These are phyloP conservation scores for Cephus pygmeus DNA, from an alignment of 2,888 invertebrate species.

Conservation along the genomic window DNA sequence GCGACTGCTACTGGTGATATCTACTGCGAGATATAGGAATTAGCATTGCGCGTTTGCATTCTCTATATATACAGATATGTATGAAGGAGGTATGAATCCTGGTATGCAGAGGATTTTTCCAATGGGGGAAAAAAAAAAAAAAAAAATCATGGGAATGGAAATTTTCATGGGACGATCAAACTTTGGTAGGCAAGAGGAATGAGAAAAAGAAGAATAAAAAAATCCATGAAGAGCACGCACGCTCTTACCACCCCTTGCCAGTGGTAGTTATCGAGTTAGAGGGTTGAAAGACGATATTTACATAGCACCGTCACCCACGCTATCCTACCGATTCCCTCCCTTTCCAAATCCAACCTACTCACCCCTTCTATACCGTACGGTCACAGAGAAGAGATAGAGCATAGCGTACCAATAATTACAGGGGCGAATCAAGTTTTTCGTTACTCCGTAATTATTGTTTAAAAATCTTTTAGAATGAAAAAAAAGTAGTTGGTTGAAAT, in stretches of 20 bases:
- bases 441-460: background rate
- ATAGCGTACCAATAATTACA: background rate
- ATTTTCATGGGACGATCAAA: background rate
- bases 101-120: background rate
- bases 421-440: background rate
- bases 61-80: background rate
- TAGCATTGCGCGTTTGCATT: background rate
- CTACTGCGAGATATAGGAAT: background rate
- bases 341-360: background rate
- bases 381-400: background rate
- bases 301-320: slow-evolving; percentile 12
- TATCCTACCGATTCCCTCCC: background rate
- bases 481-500: background rate
- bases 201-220: background rate
- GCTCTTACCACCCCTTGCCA: background rate
- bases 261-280: slow-evolving; percentile 18
- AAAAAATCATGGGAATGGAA: background rate
- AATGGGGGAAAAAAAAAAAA: slow-evolving; percentile 10
- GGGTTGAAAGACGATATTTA: slow-evolving; percentile 23
- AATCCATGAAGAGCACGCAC: background rate
- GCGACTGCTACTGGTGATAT: background rate
- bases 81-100: background rate
- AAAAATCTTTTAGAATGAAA: background rate
- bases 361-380: background rate
- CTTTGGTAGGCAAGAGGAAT: slow-evolving; percentile 1